These are phyloP conservation scores for Brienomyrus brachyistius DNA, from an alignment of 2,113 vertebrate genomes.

Conservation along the genomic window DNA sequence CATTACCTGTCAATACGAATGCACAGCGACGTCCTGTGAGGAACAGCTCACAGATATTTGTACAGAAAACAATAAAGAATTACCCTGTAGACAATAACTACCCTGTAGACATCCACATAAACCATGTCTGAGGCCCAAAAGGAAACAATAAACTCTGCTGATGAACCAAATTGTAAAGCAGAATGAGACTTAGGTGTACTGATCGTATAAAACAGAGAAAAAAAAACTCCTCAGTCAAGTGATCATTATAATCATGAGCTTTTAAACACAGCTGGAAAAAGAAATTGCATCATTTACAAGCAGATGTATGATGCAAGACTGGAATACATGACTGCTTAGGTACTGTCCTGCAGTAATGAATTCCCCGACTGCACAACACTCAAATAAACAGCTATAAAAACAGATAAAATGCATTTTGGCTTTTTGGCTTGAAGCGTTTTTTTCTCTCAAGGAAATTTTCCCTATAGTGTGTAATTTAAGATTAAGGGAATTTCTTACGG, in stretches of 20 bases:
- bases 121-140: background rate
- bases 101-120: background rate
- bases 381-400: background rate
- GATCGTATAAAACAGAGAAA: background rate
- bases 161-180: background rate
- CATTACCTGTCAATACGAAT: background rate
- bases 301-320: background rate
- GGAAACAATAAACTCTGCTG: background rate
- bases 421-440: background rate
- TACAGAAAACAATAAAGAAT: background rate
- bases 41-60: background rate
- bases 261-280: conserved; percentile 12
- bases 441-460: background rate
- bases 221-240: background rate
- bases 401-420: background rate
- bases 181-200: background rate
- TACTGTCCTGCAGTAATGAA: background rate
- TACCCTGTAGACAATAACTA: background rate
- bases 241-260: background rate
- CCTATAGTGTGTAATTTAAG: background rate
- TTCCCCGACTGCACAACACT: background rate
- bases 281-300: conserved; percentile 4
- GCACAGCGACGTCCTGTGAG: background rate
- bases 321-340: background rate
- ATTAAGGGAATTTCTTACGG: background rate